Evolutionary conservation across 2,888 invertebrate species (phyloP).

Genomic region (Pyralis farinalis): DNA sequence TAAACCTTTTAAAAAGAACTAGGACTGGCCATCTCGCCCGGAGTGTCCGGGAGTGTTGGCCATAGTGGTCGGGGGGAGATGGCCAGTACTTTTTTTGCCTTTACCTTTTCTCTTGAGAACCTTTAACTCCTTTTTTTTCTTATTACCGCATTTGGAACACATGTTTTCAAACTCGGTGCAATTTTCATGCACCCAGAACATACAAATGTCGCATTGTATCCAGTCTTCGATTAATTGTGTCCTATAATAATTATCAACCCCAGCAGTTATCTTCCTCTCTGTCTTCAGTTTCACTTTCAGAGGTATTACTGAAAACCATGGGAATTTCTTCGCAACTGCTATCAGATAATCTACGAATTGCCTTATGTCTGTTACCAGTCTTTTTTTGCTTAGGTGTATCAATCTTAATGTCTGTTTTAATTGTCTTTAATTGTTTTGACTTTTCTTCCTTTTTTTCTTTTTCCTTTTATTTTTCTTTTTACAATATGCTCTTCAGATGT

Average conservation of each 20-base stretch:
- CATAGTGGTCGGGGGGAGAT: slow-evolving; percentile 1
- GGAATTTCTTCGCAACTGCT: slow-evolving; percentile 2
- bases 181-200: slow-evolving; percentile 2
- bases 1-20: background rate
- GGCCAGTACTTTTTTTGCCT: slow-evolving; percentile 7
- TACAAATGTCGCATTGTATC: slow-evolving; percentile 4
- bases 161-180: too few species aligned
- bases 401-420: background rate
- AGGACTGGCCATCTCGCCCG: slow-evolving; percentile 1
- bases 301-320: background rate
- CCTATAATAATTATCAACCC: slow-evolving; percentile 3
- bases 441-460: background rate
- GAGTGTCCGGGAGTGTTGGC: too few species aligned
- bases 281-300: slow-evolving; percentile 1
- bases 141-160: slow-evolving; percentile 1
- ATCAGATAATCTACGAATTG: slow-evolving; percentile 4
- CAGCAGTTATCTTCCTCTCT: too few species aligned
- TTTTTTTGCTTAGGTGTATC: background rate
- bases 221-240: slow-evolving; percentile 3
- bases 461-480: slow-evolving; percentile 1
- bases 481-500: too few species aligned
- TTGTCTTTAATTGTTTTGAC: background rate
- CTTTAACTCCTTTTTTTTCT: slow-evolving; percentile 2
- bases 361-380: slow-evolving; percentile 1
- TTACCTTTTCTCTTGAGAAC: background rate